Conservation (phyloP, 2,888 invertebrate genomes). For the Steromphala cineraria region DNA sequence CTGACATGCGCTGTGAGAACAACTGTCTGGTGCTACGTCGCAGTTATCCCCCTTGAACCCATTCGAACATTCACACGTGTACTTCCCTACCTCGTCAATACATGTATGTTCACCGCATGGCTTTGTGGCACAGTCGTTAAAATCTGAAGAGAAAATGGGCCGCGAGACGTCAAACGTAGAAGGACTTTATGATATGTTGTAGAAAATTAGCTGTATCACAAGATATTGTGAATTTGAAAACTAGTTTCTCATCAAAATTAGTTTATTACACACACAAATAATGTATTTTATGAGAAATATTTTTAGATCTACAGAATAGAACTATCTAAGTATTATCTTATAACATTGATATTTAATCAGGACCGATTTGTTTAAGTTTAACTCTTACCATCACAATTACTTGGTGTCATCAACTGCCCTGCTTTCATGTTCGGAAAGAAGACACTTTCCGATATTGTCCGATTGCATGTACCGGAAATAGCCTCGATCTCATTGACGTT, state of each 20-base stretch:
- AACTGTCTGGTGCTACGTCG: background rate
- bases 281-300: too few relatives aligned
- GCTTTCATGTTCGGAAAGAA: background rate
- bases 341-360: too few relatives aligned
- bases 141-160: background rate
- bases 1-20: background rate
- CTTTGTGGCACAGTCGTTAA: background rate
- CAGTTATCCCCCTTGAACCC: constrained; percentile 16
- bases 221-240: too few relatives aligned
- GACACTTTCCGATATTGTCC: background rate
- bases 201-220: too few relatives aligned
- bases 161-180: too few relatives aligned
- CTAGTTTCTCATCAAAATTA: too few relatives aligned
- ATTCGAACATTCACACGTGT: background rate
- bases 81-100: background rate
- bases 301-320: too few relatives aligned
- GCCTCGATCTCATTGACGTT: background rate
- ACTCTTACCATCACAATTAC: background rate
- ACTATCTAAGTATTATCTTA: too few relatives aligned
- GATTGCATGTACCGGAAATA: background rate
- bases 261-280: too few relatives aligned
- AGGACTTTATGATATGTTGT: too few relatives aligned
- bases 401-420: background rate
- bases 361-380: too few relatives aligned
- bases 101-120: constrained; percentile 1